Conservation (phyloP, 1,140 invertebrate species). For the Ceratitis capitata region DNA sequence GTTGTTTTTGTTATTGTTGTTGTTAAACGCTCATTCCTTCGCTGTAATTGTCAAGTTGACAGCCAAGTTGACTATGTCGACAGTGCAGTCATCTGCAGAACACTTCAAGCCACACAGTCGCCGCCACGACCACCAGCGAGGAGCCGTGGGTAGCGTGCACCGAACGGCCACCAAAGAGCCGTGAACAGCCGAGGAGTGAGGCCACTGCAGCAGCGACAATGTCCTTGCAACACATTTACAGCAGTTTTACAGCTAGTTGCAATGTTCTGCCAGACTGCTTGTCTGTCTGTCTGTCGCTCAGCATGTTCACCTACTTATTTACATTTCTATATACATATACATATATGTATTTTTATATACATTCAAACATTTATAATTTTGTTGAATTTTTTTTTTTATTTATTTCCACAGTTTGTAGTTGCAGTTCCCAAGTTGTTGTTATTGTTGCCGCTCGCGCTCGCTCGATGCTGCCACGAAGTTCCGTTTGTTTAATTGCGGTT, state of each 20-base stretch:
- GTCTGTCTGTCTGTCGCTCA: background rate
- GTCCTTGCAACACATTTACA: background rate
- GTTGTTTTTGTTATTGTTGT: background rate
- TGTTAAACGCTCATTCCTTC: background rate
- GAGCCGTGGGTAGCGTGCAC: too few relatives aligned
- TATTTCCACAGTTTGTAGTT: background rate
- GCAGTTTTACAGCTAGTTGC: background rate
- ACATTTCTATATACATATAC: background rate
- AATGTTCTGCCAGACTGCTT: background rate
- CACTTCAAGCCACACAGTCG: background rate
- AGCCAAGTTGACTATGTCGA: background rate
- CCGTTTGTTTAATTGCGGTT: conserved; percentile 35
- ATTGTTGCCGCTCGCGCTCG: background rate
- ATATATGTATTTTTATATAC: background rate
- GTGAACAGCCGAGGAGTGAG: too few relatives aligned
- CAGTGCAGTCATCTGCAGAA: background rate
- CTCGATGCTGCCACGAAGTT: background rate
- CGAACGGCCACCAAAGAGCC: too few relatives aligned
- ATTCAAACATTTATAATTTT: too few relatives aligned
- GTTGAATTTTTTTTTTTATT: background rate
- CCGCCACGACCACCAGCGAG: background rate
- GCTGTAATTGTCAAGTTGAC: conserved; percentile 31
- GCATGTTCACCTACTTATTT: background rate
- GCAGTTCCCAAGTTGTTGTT: background rate
- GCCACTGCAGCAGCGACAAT: background rate